phyloP scores from a whole-genome alignment of 1,140 invertebrate species.

The Ceratosolen fusciceps region DNA sequence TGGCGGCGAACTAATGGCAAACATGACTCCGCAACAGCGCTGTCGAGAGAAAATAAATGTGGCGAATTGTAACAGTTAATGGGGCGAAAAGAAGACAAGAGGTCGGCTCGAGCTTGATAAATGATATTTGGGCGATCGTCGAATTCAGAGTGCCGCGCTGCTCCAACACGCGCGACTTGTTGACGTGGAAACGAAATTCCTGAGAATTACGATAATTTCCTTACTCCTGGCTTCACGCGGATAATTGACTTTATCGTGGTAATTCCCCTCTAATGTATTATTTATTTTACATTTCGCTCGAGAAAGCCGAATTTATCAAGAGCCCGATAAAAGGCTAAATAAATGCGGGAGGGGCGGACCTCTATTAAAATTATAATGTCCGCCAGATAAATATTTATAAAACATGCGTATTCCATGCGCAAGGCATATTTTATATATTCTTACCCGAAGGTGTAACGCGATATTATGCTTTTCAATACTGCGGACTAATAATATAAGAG shows the following conservation, averaged over 20 bases:
- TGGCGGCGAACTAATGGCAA: slow-evolving; percentile 67
- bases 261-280: background rate
- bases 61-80: slow-evolving; percentile 65
- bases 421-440: background rate
- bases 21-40: slow-evolving; percentile 59
- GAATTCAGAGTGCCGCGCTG: background rate
- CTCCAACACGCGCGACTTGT: slow-evolving; percentile 2
- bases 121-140: slow-evolving; percentile 33
- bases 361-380: too few relatives aligned
- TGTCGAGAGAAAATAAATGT: slow-evolving; percentile 65
- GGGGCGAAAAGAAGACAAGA: slow-evolving; percentile 66
- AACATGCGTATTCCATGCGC: background rate
- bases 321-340: background rate
- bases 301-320: slow-evolving; percentile 17
- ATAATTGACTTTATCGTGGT: slow-evolving; percentile 34
- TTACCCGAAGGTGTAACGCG: too few relatives aligned
- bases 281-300: too few relatives aligned
- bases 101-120: slow-evolving; percentile 46
- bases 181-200: slow-evolving; percentile 24
- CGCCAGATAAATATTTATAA: too few relatives aligned
- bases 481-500: too few relatives aligned
- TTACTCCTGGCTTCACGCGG: background rate
- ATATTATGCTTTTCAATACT: too few relatives aligned
- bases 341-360: too few relatives aligned
- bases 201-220: slow-evolving; percentile 16